Percentiles rank a stretch among this genome's conserved stretches.
Evolutionary conservation across 2,797 vertebrate species (phyloP).

Genomic region (Miichthys miiuy): DNA sequence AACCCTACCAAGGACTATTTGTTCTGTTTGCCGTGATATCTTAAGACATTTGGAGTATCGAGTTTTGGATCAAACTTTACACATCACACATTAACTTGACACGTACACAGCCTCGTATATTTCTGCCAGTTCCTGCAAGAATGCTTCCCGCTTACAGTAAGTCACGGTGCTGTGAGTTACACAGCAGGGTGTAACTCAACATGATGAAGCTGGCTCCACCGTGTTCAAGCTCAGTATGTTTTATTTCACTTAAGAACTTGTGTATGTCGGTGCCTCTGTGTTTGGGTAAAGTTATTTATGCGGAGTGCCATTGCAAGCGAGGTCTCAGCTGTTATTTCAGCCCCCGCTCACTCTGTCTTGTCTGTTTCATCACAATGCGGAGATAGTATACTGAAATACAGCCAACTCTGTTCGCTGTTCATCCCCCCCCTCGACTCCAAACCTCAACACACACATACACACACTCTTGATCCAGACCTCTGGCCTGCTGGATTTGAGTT

Average conservation of each 20-base stretch:
- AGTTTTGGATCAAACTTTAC: not conserved
- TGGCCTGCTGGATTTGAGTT: slow-evolving; percentile 70
- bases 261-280: slow-evolving; percentile 37
- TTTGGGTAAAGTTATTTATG: slow-evolving; percentile 63
- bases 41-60: too few species aligned
- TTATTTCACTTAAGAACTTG: slow-evolving; percentile 18
- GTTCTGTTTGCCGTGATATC: too few species aligned
- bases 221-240: not conserved
- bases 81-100: not conserved
- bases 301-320: slow-evolving; percentile 12
- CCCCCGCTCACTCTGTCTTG: slow-evolving; percentile 23
- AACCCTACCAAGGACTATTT: too few species aligned
- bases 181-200: slow-evolving; percentile 25
- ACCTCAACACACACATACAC: slow-evolving; percentile 19
- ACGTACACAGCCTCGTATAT: not conserved
- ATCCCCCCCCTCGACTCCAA: not conserved
- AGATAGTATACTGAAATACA: slow-evolving; percentile 30
- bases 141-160: not conserved
- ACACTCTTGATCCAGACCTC: slow-evolving; percentile 43
- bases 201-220: slow-evolving; percentile 28
- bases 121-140: not conserved
- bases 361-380: slow-evolving; percentile 31
- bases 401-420: slow-evolving; percentile 14
- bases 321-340: slow-evolving; percentile 43
- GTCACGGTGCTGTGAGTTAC: not conserved